Conservation (phyloP, 2,797 vertebrate genomes). For the Salarias fasciatus region DNA sequence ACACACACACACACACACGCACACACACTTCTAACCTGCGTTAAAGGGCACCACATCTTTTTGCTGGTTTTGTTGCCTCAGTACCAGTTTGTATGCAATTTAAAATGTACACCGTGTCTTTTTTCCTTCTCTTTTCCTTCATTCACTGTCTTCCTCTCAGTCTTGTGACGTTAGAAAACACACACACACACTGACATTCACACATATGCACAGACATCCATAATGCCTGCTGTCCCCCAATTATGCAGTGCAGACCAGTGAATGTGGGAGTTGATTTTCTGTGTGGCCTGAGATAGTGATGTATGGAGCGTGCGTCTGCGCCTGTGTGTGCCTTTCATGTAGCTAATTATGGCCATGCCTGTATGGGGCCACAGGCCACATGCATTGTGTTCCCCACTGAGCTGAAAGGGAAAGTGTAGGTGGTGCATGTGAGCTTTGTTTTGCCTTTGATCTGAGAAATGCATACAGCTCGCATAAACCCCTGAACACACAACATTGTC, state of each 20-base stretch:
- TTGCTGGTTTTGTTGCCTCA: too few relatives aligned
- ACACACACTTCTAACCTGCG: too few relatives aligned
- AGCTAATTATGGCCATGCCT: slow-evolving; percentile 59
- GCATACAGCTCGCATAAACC: slow-evolving; percentile 21
- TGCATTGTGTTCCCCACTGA: slow-evolving; percentile 38
- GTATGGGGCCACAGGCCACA: slow-evolving; percentile 42
- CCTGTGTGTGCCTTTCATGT: slow-evolving; percentile 51
- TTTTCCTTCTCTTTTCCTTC: too few relatives aligned
- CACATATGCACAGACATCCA: slow-evolving; percentile 19
- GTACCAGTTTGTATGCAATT: too few relatives aligned
- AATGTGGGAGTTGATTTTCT: slow-evolving; percentile 34
- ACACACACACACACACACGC: too few relatives aligned
- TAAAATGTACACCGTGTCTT: too few relatives aligned
- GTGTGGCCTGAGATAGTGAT: slow-evolving; percentile 36
- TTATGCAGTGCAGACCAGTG: slow-evolving; percentile 12
- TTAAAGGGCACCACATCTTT: too few relatives aligned
- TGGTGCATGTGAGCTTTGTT: slow-evolving; percentile 35
- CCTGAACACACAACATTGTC: slow-evolving; percentile 45
- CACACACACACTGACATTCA: neutral
- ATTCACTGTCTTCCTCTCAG: too few relatives aligned
- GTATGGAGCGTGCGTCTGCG: slow-evolving; percentile 28
- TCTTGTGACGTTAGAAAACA: too few relatives aligned
- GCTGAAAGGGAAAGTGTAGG: slow-evolving; percentile 60
- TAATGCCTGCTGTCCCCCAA: slow-evolving; percentile 1
- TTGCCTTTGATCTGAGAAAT: slow-evolving; percentile 48